Base-by-base conservation (phyloP, 2,113 vertebrate species). In the Fukomys damarensis region DNA sequence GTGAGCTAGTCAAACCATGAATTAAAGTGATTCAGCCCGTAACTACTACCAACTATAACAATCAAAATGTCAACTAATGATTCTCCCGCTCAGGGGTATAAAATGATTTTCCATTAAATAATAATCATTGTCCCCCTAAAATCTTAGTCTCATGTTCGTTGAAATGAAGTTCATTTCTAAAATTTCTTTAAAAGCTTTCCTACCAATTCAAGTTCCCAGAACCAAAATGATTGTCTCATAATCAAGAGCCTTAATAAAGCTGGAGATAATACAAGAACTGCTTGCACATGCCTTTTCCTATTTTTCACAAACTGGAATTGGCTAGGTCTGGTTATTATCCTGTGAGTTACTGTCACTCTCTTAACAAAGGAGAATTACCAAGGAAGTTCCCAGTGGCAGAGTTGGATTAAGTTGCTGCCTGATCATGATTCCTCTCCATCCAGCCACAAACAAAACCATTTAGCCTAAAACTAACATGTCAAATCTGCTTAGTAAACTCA, bases 31-130 rank as follows among this genome's bases (percentile, higher is more conserved):
- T 56, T 81, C 93, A 81, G 20, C 22, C 74, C 28, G 38, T 90
- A 87, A 89, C 74, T 84, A 59, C 68, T 63, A 76, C 76, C 66
- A 95, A 77, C 63, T 93, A 54, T 49, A 83, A 86, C 76, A 91
- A 97, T 94, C 89, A 91, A 95, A 96, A 86, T 74, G 49, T 86
- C 86, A 83, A 94, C 30, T 17, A 92, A 85, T 54, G 77, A 93
- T 87, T 94, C 89, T 86, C 68, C 35, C 87, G 74, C 43, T 80
- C 56, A 89, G 76, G 89, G 38, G n/a, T 76, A 87, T 54, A 86
- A 94, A 91, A 89, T 90, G 56, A 92, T 94, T 96, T 96, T 77
- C 76, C 70, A 83, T 89, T 91, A 79, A 94, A 74, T 76, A 49
- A 70, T 93, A 72, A 43, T 90, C 63, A 96, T 46, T 91, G 54